Conservation (phyloP, 2,888 invertebrate genomes). For the Osedax fenrisi region DNA sequence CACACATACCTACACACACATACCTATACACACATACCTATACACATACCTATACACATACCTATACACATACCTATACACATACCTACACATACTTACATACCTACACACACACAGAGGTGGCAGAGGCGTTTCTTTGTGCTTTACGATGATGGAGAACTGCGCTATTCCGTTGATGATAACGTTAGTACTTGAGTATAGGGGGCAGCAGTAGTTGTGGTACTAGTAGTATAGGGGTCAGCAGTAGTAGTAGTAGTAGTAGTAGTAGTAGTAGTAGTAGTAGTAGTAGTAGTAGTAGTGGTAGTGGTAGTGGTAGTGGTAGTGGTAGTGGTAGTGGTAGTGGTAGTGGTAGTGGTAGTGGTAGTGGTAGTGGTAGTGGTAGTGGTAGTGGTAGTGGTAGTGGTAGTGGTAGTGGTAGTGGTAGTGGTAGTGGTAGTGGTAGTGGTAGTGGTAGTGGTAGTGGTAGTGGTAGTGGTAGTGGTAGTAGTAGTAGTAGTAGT, state of each 20-base stretch:
- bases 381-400: conserved; percentile 4
- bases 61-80: too few species aligned
- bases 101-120: conserved; percentile 58
- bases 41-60: too few species aligned
- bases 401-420: conserved; percentile 2
- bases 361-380: neutral
- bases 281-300: neutral
- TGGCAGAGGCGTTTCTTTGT: conserved; percentile 98
- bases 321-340: neutral
- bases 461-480: conserved; percentile 2
- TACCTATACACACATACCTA: too few species aligned
- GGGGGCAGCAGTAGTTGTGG: too few species aligned
- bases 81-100: too few species aligned
- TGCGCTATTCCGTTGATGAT: conserved; percentile 92
- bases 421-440: conserved; percentile 14
- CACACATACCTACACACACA: too few species aligned
- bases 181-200: conserved; percentile 64
- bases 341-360: too few species aligned
- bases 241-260: neutral
- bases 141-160: conserved; percentile 88
- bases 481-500: conserved; percentile 12
- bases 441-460: conserved; percentile 12
- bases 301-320: neutral
- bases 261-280: neutral
- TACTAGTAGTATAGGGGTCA: neutral